Evolutionary conservation across 2,888 invertebrate species (phyloP), one percentile per base, ranked within the genome.

Genomic region (Caenorhabditis sp.): DNA sequence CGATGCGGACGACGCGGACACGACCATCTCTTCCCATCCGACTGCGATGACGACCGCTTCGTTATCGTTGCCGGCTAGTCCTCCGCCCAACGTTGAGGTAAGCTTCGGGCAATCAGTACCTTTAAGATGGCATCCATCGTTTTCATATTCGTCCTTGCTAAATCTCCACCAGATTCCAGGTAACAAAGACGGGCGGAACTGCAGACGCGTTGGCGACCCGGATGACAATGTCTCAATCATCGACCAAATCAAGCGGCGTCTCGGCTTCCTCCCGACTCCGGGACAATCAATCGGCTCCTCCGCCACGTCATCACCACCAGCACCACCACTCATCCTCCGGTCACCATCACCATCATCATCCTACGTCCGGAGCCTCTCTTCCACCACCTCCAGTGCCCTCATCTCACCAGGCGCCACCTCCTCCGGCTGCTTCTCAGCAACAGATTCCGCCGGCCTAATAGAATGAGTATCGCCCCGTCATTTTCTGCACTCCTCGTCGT

Each of bases 281-380:
- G 27, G 76, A 76, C 55, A 63, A 76, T 55, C 76, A 76, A 24
- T 76, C 76, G 27, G 76, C 76, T 8, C 76, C 76, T 17, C 76
- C 76, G n/a, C 58, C 46, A 2, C 63, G 24, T 1, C 68, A 59
- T 20, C 58, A 68, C 20, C 58, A 55, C 20, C 62, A 39, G 7
- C 52, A 30, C 22, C 35, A 32, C 32, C 46, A n/a, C 30, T 20
- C 55, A 11, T 1, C 39, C 35, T 35, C 55, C 4, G 35, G 35
- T 35, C 35, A 13, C 55, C 58, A 35, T 24, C 61, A 39, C 13
- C 32, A 26, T 41, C 48, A 43, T 37, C 62, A 45, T 39, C 58
- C 32, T 37, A 26, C 1, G 15, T 46, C 26, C 39, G n/a, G n/a
- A n/a, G n/a, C n/a, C n/a, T n/a, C n/a, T n/a, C n/a, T 32, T 26